A percentile compares a stretch with the other conserved stretches of the same genome.
Evolutionary conservation across 2,113 vertebrate species (phyloP).

Genomic region (Vulpes lagopus): DNA sequence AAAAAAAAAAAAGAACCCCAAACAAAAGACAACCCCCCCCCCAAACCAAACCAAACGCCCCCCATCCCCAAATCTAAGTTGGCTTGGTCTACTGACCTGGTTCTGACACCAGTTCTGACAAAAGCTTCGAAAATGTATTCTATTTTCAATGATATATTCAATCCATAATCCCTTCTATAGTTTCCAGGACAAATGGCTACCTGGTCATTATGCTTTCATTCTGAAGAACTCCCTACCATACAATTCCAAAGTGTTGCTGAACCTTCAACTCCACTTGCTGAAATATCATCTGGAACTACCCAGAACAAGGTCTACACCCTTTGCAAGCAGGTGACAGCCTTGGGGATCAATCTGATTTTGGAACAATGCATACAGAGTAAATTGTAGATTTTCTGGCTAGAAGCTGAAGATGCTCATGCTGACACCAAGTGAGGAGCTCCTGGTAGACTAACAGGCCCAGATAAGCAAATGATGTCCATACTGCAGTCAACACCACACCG

Average conservation of each 20-base stretch:
- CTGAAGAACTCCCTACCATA: conserved; percentile 5
- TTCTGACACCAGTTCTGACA: conserved; percentile 60
- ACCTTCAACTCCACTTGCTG: neutral
- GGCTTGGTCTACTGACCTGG: conserved; percentile 46
- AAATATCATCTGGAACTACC: neutral
- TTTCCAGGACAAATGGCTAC: conserved; percentile 41
- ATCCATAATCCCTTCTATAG: neutral
- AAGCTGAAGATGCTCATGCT: neutral
- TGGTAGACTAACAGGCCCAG: neutral
- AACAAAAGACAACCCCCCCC: neutral
- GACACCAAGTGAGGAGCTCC: neutral
- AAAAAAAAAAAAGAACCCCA: neutral
- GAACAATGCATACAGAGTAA: neutral
- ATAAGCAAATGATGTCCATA: neutral
- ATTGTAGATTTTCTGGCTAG: neutral
- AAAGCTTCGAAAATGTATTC: conserved; percentile 40
- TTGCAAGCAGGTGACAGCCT: neutral
- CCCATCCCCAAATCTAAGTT: neutral
- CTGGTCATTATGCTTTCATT: conserved; percentile 7
- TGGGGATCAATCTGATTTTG: neutral
- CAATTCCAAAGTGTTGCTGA: neutral
- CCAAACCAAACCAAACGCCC: neutral
- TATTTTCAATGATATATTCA: conserved; percentile 59
- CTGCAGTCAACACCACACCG: neutral
- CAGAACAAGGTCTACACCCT: neutral